Evolutionary conservation across 2,888 invertebrate genomes (phyloP).

Genomic region (Himalopsyche kuldschensis): DNA sequence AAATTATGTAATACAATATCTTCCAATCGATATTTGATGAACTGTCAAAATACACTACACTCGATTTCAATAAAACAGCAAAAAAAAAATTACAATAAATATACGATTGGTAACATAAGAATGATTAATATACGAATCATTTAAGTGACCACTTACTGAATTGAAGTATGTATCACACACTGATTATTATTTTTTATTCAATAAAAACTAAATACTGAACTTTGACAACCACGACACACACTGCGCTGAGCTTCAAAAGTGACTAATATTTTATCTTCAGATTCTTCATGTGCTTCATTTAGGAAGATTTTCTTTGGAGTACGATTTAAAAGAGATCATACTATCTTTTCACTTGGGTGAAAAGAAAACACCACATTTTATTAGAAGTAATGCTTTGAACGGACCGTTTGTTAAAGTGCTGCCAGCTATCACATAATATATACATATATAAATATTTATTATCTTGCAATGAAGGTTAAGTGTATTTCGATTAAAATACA

Average conservation of each 20-base stretch:
- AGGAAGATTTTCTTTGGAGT: background rate
- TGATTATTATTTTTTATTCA: background rate
- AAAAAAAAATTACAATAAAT: background rate
- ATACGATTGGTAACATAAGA: background rate
- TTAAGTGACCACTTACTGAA: background rate
- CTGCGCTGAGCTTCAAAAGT: background rate
- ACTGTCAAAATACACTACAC: conserved; percentile 16
- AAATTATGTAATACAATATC: conserved; percentile 24
- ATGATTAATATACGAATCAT: background rate
- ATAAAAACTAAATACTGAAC: background rate
- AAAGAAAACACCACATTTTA: no score
- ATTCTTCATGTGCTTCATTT: background rate
- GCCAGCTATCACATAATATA: no score
- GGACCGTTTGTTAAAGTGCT: no score
- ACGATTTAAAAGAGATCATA: background rate
- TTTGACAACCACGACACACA: background rate
- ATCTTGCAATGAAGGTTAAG: no score
- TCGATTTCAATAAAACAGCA: background rate
- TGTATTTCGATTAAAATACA: no score
- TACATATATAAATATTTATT: no score
- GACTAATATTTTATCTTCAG: background rate
- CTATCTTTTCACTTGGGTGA: background rate
- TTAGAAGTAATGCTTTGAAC: no score
- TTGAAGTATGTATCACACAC: background rate
- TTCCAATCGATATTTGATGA: conserved; percentile 26